Base-by-base conservation (phyloP, 1,140 invertebrate species). In the Megalonaias nervosa region DNA sequence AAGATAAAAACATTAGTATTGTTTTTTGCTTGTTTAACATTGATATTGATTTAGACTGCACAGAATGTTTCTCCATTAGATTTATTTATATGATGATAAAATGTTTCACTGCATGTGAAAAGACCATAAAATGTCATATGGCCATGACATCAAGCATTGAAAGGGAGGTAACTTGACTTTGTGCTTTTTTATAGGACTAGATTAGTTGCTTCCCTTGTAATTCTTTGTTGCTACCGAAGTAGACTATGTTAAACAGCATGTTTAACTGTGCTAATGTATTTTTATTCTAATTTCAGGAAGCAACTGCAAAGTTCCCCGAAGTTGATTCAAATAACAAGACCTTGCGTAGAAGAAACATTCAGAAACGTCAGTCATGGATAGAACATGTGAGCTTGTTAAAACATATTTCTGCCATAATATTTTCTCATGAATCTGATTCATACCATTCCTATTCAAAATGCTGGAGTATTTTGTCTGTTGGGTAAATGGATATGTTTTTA, bases 271-370 rank as follows among this genome's bases (percentile, higher is more conserved):
- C 61, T 75, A 58, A 15, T 23, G 31, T 21, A 12, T 58, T 23
- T 72, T 12, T n/a, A 64, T 72, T 58, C 67, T 65, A 59, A 48
- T 80, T 82, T 9, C 73, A 90, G 84, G 98, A 99, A 91, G 98
- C 97, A 17, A 99, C 98, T 0, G 98, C 98, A 0, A 99, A 99
- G 89, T 98, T 98, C 90, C 97, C 97, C 4, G 95, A 97, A 88
- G 79, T 89, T 11, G 87, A 90, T 57, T 84, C 82, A 15, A 81
- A 81, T 58, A 88, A 85, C 70, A 89, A 88, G 76, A 86, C 81
- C 16, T 62, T 86, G 48, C 81, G 84, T 38, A 80, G 86, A 75
- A 83, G 83, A 67, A 88, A 87, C 67, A 70, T 86, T 77, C 85
- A 84, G 72, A 88, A 89, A 73, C 74, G 87, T 23, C 83, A 85